Base-by-base conservation (phyloP, 2,113 vertebrate genomes). In the Atrichornis clamosus region DNA sequence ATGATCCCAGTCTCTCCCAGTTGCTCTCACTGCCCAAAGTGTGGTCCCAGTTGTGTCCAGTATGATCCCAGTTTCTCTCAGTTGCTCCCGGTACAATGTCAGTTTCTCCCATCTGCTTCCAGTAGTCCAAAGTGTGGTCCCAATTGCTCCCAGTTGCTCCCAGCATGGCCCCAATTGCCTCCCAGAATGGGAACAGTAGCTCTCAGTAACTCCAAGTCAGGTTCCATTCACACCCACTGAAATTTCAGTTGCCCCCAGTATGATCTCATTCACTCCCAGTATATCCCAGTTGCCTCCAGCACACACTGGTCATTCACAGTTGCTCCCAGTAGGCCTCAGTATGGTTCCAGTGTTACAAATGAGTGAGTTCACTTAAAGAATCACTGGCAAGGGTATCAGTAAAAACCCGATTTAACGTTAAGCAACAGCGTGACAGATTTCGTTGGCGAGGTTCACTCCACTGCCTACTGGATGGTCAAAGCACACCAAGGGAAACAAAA, bases 341-440 rank as follows among this genome's bases (percentile, higher is more conserved):
- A 41, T 41, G 39, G 39, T 41, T 33, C 22, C 46, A 52, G 33
- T 1, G 1, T 27, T 68, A 44, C 17, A 68, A 76, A 50, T 0
- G 1, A 52, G 22, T 32, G 73, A 86, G 32, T 9, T 52, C 17
- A 68, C 23, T 44, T 68, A 37, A 59, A 86, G 14, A 22, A 52
- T 19, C 37, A 23, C 27, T 53, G 44, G 18, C 0, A 1, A 68
- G 22, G 32, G 15, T 22, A 60, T 59, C 27, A 27, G 33, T 33
- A 52, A 68, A 68, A 37, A 59, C 4, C 14, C 22, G 46, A 33
- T 52, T 60, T 37, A 68, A 86, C 33, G 60, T 52, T 60, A 27
- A 68, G 62, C 0, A 1, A 32, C 37, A 67, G 44, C 17, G 27
- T 0, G 0, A 67, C 8, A 14, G 26, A 50, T 26, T 33, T 59